Evolutionary conservation across 2,113 vertebrate genomes (phyloP).

Genomic region (Pterocles gutturalis): DNA sequence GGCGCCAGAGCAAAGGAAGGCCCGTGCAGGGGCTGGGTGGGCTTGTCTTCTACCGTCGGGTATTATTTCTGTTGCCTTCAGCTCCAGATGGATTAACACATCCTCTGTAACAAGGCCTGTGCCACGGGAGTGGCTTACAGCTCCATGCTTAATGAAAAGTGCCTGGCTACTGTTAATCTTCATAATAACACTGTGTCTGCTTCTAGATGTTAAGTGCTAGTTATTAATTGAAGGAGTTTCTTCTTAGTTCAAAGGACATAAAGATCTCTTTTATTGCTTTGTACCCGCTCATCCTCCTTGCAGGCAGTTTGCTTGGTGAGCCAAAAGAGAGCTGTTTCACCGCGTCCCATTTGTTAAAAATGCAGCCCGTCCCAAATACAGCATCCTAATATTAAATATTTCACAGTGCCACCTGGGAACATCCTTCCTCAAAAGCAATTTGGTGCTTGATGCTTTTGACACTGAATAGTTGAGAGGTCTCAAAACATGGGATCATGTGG

Average conservation of each 20-base stretch:
- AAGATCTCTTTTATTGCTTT: background rate
- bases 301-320: background rate
- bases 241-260: background rate
- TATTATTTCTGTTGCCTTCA: background rate
- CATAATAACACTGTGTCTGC: background rate
- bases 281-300: background rate
- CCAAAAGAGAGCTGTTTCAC: background rate
- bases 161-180: background rate
- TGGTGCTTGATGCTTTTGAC: background rate
- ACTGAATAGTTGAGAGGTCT: background rate
- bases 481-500: background rate
- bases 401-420: background rate
- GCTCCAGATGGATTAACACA: background rate
- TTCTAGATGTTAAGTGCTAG: background rate
- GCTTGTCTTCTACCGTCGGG: background rate
- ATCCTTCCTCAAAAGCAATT: background rate
- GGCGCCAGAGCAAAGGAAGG: background rate
- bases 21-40: background rate
- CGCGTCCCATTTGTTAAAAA: background rate
- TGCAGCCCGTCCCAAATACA: background rate
- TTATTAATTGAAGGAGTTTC: conserved; percentile 1
- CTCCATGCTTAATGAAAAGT: background rate
- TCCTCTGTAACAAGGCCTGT: rapidly evolving
- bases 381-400: background rate
- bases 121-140: background rate